Percentiles rank a stretch among this genome's conserved stretches.
These are phyloP conservation scores for Pheosia tremula DNA, from an alignment of 2,888 invertebrate genomes.

Conservation along the genomic window DNA sequence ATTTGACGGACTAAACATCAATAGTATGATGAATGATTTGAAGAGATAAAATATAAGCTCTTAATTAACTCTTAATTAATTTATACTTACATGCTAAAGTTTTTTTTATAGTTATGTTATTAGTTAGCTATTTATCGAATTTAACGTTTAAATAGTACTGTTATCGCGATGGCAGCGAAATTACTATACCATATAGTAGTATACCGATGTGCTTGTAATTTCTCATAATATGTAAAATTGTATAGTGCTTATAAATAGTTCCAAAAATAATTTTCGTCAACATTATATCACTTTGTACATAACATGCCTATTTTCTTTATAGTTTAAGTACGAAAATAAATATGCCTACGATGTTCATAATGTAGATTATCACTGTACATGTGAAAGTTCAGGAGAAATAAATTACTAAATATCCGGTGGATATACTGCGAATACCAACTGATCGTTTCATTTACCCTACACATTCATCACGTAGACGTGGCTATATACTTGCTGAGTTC, in stretches of 20 bases:
- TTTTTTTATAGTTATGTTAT: constrained; percentile 56
- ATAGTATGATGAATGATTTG: constrained; percentile 29
- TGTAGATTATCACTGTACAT: constrained; percentile 77
- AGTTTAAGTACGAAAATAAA: constrained; percentile 71
- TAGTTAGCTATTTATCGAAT: constrained; percentile 55
- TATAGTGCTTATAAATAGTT: constrained; percentile 78
- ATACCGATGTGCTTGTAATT: constrained; percentile 64
- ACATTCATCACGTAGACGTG: too few species aligned
- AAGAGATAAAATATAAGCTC: constrained; percentile 22
- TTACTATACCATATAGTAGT: constrained; percentile 42
- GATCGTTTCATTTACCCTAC: constrained; percentile 65
- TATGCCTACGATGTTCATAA: constrained; percentile 79
- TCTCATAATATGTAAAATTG: constrained; percentile 70
- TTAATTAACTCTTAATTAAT: background rate
- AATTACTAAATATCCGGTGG: constrained; percentile 76
- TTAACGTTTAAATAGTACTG: constrained; percentile 31
- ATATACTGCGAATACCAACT: constrained; percentile 75
- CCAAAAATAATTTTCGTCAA: constrained; percentile 52
- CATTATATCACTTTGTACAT: constrained; percentile 71
- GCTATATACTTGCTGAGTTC: too few species aligned
- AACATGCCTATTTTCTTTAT: constrained; percentile 70
- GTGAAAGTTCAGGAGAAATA: constrained; percentile 74
- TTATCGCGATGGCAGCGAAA: constrained; percentile 32
- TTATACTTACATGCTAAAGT: constrained; percentile 33
- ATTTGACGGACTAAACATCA: constrained; percentile 16